Evolutionary conservation across 1,140 invertebrate species (phyloP).

Genomic region (Bemisia tabaci): DNA sequence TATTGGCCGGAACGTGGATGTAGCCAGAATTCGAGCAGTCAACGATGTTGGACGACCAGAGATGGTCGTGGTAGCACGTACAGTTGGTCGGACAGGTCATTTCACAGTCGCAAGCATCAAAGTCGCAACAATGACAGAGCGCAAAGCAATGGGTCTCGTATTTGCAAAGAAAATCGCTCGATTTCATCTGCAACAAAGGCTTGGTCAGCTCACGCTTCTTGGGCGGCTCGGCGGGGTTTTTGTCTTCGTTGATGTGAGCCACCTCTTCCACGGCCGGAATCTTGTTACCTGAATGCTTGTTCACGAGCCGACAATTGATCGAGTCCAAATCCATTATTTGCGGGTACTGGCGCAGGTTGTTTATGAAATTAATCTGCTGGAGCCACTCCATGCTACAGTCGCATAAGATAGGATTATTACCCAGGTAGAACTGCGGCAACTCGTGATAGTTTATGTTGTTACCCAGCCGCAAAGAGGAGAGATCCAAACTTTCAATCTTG

Average conservation of each 20-base stretch:
- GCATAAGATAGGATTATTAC: conserved; percentile 73
- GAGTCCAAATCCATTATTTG: conserved; percentile 80
- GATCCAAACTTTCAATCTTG: conserved; percentile 65
- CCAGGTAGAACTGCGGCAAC: conserved; percentile 73
- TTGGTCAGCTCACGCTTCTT: conserved; percentile 43
- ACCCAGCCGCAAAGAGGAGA: conserved; percentile 57
- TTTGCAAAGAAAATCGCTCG: conserved; percentile 65
- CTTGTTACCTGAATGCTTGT: conserved; percentile 38
- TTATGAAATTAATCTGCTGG: conserved; percentile 59
- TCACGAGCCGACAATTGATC: conserved; percentile 77
- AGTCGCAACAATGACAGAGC: conserved; percentile 86
- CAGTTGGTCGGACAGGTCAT: conserved; percentile 90
- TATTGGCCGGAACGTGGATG: conserved; percentile 62
- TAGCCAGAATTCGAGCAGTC: conserved; percentile 73
- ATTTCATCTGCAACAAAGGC: conserved; percentile 50
- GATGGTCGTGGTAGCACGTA: conserved; percentile 86
- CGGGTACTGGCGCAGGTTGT: conserved; percentile 60
- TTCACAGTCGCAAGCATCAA: conserved; percentile 88
- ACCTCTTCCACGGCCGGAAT: conserved; percentile 30
- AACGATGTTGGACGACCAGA: conserved; percentile 88
- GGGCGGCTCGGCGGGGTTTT: background rate
- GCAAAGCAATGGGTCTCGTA: conserved; percentile 88
- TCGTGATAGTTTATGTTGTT: conserved; percentile 50
- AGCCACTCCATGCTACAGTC: conserved; percentile 82
- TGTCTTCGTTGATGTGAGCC: conserved; percentile 56